Base-by-base conservation (phyloP, 37 sponge, comb jelly and placozoan species). In the Crambe crambe region DNA sequence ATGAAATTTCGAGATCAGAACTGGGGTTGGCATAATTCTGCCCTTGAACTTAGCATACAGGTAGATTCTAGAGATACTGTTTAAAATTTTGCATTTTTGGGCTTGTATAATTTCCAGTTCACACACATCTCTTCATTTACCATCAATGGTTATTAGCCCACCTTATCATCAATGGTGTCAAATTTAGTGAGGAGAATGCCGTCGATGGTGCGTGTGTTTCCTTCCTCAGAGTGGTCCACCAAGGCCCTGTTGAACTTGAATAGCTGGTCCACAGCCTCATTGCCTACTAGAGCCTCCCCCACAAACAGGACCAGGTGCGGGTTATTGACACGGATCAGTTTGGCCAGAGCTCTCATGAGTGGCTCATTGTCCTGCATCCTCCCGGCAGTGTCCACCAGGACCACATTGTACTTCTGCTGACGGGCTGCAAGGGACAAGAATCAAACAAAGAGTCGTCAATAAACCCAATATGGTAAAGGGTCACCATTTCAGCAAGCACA, bases 321-420 rank as follows among this genome's bases (percentile, higher is more conserved):
- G 6, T 29, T 39, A 62, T 97, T 97, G 37, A 91, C 86, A 40
- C 84, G 83, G 32, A 97, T 93, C 76, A 97, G 84, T 85, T 97
- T 97, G 25, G 93, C 95, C 72, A 97, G 93, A n/a, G 97, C 87
- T 29, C 89, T 81, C 98, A 95, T 97, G 74, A 97, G 86, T 0
- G 97, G 97, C 72, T 97, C 95, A 61, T 97, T 94, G 86, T 97
- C 91, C 86, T 97, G 97, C 97, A 97, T 97, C 0, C 97, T 42
- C 0, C 97, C 97, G 0, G 97, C 97, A 62, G 97, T 97, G 74
- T 97, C 97, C 56, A 97, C 89, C 70, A 97, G 80, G 15, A 97
- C 95, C 60, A 97, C 97, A 70, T 97, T 90, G 80, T 65, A 90
- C 10, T 80, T 38, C 84, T 89, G 87, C 75, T 89, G 88, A 27